These are phyloP conservation scores for Malurus elegans DNA, from an alignment of 2,113 vertebrate genomes.

Conservation along the genomic window DNA sequence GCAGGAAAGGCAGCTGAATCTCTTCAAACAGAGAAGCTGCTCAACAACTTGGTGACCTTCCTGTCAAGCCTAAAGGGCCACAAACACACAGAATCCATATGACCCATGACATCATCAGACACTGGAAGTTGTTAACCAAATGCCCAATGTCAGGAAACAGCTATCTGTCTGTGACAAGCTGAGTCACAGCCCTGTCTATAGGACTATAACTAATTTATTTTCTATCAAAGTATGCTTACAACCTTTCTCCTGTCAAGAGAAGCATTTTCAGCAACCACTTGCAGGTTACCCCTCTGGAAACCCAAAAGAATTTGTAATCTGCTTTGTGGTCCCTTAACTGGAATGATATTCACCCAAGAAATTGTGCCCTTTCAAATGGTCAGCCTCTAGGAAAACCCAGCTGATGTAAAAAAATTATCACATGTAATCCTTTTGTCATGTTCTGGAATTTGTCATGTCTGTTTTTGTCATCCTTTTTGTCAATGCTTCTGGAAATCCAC, in stretches of 20 bases:
- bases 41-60: conserved; percentile 56
- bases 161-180: conserved; percentile 30
- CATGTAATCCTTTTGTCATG: background rate
- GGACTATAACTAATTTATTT: background rate
- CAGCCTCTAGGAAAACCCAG: background rate
- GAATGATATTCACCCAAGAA: background rate
- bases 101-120: conserved; percentile 14
- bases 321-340: background rate
- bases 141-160: conserved; percentile 52
- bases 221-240: background rate
- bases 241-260: background rate
- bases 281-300: background rate
- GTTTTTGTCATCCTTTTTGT: no score
- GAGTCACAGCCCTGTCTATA: background rate
- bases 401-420: background rate
- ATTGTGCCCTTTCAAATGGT: background rate
- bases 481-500: background rate
- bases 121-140: conserved; percentile 39
- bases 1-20: conserved; percentile 20
- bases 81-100: conserved; percentile 21
- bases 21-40: conserved; percentile 22
- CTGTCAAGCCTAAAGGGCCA: conserved; percentile 32
- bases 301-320: background rate
- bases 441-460: no score
- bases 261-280: background rate